Percentiles rank a stretch among this genome's conserved stretches.
Conservation (phyloP, 2,113 vertebrate species). For the Tympanuchus pallidicinctus region DNA sequence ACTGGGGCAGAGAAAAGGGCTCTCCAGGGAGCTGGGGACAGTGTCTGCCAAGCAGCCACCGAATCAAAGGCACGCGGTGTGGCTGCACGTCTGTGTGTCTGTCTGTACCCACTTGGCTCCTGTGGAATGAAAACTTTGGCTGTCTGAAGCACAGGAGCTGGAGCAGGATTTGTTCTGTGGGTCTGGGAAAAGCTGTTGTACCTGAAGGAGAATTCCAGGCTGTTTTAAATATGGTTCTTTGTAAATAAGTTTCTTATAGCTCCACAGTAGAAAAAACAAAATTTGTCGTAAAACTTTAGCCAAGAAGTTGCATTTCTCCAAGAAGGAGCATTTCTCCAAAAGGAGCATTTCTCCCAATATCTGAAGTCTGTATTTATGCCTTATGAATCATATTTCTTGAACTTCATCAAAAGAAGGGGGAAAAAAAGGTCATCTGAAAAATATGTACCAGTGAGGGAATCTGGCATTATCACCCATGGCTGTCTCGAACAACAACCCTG, state of each 20-base stretch:
- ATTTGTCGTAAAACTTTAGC: neutral
- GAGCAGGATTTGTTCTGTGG: neutral
- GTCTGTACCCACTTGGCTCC: neutral
- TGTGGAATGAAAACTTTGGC: neutral
- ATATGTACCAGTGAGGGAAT: rapidly evolving
- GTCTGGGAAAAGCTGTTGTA: neutral
- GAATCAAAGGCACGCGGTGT: neutral
- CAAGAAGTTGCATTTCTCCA: neutral
- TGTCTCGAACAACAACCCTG: rapidly evolving
- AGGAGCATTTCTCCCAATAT: neutral
- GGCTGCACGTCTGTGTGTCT: neutral
- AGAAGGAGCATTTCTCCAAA: neutral
- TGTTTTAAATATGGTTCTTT: neutral
- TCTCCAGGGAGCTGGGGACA: neutral
- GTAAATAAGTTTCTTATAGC: neutral
- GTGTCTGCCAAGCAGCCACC: neutral
- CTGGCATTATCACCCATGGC: neutral
- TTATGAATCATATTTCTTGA: neutral
- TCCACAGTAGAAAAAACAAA: neutral
- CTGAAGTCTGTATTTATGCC: neutral
- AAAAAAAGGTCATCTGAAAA: neutral
- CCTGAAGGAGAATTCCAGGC: neutral
- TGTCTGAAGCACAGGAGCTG: neutral
- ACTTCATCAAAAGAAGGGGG: neutral
- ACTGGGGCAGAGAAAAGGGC: neutral